A percentile compares a stretch with the other conserved stretches of the same genome.
Evolutionary conservation across 2,797 vertebrate genomes (phyloP).

Genomic region (Selene dorsalis): DNA sequence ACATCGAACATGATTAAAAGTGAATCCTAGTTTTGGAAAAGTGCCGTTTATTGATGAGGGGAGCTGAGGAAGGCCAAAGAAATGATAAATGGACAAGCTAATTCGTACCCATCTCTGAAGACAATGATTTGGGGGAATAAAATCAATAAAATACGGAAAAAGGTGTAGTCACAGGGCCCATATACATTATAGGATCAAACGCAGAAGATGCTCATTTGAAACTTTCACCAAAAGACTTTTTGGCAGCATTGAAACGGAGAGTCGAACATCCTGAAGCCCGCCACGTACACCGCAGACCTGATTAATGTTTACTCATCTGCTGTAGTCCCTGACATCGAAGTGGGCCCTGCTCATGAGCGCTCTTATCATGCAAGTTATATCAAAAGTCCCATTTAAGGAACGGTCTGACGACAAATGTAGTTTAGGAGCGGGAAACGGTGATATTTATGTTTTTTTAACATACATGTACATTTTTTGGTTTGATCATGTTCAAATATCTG

Average conservation of each 20-base stretch:
- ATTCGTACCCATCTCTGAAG: neutral
- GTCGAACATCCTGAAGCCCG: neutral
- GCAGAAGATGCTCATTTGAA: neutral
- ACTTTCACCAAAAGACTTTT: neutral
- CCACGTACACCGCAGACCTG: constrained; percentile 7
- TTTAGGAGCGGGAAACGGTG: neutral
- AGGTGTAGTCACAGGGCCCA: neutral
- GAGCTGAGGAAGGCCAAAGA: constrained; percentile 11
- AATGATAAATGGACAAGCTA: constrained; percentile 32
- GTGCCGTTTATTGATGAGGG: neutral
- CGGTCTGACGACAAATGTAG: neutral
- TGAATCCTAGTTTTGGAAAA: neutral
- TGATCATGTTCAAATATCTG: neutral
- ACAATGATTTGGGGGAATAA: constrained; percentile 15
- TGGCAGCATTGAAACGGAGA: neutral
- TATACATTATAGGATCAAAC: neutral
- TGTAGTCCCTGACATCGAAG: constrained; percentile 7
- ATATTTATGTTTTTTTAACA: constrained; percentile 1
- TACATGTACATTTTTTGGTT: neutral
- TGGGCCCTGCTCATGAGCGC: neutral
- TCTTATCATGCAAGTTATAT: neutral
- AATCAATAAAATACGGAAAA: neutral
- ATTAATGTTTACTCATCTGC: constrained; percentile 24
- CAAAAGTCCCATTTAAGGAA: neutral
- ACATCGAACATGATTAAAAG: neutral